Evolutionary conservation across 2,888 invertebrate genomes (phyloP).

Genomic region (Platerodrilus igneus): DNA sequence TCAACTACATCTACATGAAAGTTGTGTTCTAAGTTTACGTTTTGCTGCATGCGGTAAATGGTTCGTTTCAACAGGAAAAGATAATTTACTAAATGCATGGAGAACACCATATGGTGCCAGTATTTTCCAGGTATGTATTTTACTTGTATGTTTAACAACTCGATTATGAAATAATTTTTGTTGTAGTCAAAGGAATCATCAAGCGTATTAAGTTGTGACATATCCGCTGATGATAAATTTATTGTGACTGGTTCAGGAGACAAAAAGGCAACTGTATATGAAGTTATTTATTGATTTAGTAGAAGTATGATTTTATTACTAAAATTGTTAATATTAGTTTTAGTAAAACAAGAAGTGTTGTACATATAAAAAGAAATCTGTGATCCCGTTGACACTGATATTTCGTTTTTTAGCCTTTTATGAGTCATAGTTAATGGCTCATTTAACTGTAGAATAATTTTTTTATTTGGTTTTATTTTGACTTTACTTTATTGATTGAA

Average conservation of each 20-base stretch:
- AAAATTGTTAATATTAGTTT: too few relatives aligned
- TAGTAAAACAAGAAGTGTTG: too few relatives aligned
- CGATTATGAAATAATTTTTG: slow-evolving; percentile 27
- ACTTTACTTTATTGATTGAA: too few relatives aligned
- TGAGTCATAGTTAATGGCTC: too few relatives aligned
- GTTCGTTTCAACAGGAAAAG: slow-evolving; percentile 94
- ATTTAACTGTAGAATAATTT: too few relatives aligned
- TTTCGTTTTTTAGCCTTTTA: too few relatives aligned
- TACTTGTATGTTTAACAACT: slow-evolving; percentile 4
- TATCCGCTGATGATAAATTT: slow-evolving; percentile 93
- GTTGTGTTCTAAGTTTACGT: slow-evolving; percentile 87
- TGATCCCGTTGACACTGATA: too few relatives aligned
- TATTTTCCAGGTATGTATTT: slow-evolving; percentile 76
- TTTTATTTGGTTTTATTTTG: too few relatives aligned
- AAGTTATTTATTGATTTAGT: slow-evolving; percentile 84
- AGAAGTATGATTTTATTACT: too few relatives aligned
- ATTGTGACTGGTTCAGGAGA: slow-evolving; percentile 96
- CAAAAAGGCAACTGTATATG: slow-evolving; percentile 94
- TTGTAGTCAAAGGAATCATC: slow-evolving; percentile 88
- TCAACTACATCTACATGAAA: slow-evolving; percentile 92
- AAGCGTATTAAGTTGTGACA: slow-evolving; percentile 94
- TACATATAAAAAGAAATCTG: too few relatives aligned
- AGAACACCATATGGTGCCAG: slow-evolving; percentile 91
- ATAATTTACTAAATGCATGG: slow-evolving; percentile 92
- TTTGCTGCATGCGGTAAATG: slow-evolving; percentile 94